Evolutionary conservation across 2,113 vertebrate species (phyloP), one percentile per base, ranked within the genome.

Genomic region (Lophius piscatorius): DNA sequence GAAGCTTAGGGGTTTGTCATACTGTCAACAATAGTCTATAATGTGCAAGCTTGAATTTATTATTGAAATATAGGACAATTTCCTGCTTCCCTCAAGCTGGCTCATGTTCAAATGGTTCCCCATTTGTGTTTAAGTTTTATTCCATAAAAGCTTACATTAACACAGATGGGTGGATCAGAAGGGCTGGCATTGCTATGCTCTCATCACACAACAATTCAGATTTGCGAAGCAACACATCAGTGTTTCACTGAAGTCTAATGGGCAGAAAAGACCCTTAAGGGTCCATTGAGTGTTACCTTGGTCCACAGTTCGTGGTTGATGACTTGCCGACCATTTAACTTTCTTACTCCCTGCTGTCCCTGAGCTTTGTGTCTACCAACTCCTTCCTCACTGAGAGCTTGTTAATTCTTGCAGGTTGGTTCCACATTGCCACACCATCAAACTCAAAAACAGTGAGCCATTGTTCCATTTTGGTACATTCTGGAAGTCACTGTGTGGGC

Each of bases 371-470:
- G 49, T 52, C 63, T 35, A 40, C 31, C 41, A 55, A 61, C 79
- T 51, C 61, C 63, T 65, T 56, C 68, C 58, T 81, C 34, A 17
- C 26, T 29, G 17, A 59, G 73, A 26, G 73, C 81, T 85, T 66
- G 74, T 91, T 88, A 90, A 87, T 83, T 80, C 70, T 40, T 67
- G 35, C 67, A 67, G 64, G 69, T 69, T 54, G 72, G 83, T 89
- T 90, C 80, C 85, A 87, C 84, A 85, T 89, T 76, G 63, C 73
- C 80, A 87, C 82, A 87, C 77, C 80, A 64, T 51, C 58, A 47
- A 39, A 48, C 70, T 84, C 74, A 87, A 80, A 84, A 74, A 76
- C 74, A 70, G 17, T 2, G 31, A 61, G 63, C 42, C 69, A 65
- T 82, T 81, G 60, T 73, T 84, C 40, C 29, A 31, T 57, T 14